Base-by-base conservation (phyloP, 2,113 vertebrate genomes). In the Microcebus murinus region DNA sequence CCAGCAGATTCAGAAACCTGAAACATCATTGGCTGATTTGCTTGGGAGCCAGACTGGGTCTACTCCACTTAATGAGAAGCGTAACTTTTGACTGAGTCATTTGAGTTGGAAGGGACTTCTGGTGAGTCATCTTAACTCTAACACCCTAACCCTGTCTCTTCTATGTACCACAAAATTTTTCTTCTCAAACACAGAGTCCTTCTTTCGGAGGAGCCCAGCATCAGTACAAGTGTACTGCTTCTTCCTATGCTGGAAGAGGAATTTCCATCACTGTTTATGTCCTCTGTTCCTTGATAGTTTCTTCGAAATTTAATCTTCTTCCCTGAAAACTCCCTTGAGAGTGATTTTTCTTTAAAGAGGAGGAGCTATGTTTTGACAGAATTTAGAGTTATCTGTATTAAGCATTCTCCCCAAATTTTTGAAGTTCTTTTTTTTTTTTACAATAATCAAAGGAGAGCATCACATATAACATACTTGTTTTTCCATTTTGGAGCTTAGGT, bases 61-160 rank as follows among this genome's bases (percentile, higher is more conserved):
- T 96, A 17, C 93, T 97, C 96, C 96, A 96, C 81, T 97, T 96
- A 97, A 96, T 87, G 93, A 97, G 96, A 98, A 88, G 85, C 90
- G 45, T 74, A 3, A 77, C 96, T 96, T 98, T 97, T 76, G 45
- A 20, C 97, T 96, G 97, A 98, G 97, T 94, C 98, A 96, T 17
- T 89, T 73, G 95, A 97, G 97, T 74, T 98, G 98, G 98, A 98
- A 99, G 91, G 98, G 98, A 98, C 97, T 98, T 97, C 96, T 98
- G 98, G 97, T 98, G 98, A 98, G 98, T 98, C 98, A 97, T 98
- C 91, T 83, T 97, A 96, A 97, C 96, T 97, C 97, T 96, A 98
- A 98, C 98, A 98, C 97, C 93, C 95, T 96, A 91, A 94, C 87
- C 42, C 97, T 97, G 96, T 97, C 93, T 95, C 87, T 87, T 95